phyloP scores from a whole-genome alignment of 2,797 vertebrate species.

The Dermochelys coriacea region DNA sequence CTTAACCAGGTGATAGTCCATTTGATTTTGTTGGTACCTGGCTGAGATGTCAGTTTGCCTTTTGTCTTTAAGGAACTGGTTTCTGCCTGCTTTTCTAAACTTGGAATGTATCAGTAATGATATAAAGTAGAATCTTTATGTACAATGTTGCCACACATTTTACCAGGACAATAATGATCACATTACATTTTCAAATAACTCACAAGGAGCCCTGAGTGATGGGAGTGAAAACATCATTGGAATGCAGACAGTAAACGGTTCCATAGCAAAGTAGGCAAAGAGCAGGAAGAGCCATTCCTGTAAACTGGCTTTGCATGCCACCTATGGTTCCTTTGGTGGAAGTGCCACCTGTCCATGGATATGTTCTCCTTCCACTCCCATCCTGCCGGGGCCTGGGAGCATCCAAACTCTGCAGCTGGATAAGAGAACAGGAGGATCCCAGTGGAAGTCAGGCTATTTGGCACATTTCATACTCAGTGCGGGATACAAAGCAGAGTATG shows the following conservation, averaged over 20 bases:
- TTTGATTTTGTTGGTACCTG: too few relatives aligned
- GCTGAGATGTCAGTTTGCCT: too few relatives aligned
- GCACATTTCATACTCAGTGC: not conserved
- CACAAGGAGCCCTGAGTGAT: not conserved
- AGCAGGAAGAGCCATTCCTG: not conserved
- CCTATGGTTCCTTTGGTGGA: slow-evolving; percentile 35
- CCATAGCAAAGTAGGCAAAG: not conserved
- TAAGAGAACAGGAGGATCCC: not conserved
- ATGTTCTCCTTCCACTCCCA: not conserved
- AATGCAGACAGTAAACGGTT: slow-evolving; percentile 51
- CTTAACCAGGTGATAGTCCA: too few relatives aligned
- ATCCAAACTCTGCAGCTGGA: not conserved
- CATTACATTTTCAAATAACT: too few relatives aligned
- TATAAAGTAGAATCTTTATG: too few relatives aligned
- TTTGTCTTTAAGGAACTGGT: too few relatives aligned
- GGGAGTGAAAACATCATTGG: slow-evolving; percentile 26
- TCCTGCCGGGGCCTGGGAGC: not conserved
- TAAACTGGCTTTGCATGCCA: slow-evolving; percentile 61
- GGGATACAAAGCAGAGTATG: not conserved
- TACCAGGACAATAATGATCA: too few relatives aligned
- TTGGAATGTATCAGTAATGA: too few relatives aligned
- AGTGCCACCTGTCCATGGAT: not conserved
- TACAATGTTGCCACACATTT: too few relatives aligned
- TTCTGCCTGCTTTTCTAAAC: too few relatives aligned
- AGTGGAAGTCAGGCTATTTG: too few relatives aligned